A percentile compares a stretch with the other conserved stretches of the same genome.
phyloP scores from a whole-genome alignment of 1,140 invertebrate species.

The Radopholus similis region DNA sequence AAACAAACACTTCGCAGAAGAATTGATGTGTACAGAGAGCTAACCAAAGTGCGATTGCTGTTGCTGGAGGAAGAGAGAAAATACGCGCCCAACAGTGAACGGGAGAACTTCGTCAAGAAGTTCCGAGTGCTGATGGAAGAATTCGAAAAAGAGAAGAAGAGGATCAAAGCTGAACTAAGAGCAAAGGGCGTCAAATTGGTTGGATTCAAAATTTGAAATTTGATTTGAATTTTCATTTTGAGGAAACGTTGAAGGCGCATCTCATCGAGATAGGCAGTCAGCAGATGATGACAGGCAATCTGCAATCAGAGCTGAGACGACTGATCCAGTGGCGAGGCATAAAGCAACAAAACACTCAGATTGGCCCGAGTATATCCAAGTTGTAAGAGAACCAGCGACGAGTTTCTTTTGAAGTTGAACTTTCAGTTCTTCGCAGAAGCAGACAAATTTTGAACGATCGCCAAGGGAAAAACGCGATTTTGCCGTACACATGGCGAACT shows the following conservation, averaged over 20 bases:
- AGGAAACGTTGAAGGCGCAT: neutral
- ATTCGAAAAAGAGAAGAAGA: neutral
- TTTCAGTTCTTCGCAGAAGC: too few species aligned
- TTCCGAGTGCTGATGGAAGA: neutral
- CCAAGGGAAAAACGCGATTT: too few species aligned
- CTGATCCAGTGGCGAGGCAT: too few species aligned
- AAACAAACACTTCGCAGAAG: too few species aligned
- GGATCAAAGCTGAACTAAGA: neutral
- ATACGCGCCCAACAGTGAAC: neutral
- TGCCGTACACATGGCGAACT: too few species aligned
- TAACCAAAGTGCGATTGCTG: neutral
- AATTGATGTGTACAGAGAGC: too few species aligned
- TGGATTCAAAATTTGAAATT: neutral
- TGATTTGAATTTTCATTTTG: neutral
- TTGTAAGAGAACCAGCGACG: too few species aligned
- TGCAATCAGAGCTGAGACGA: neutral
- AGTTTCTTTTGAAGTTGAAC: too few species aligned
- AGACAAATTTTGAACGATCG: too few species aligned
- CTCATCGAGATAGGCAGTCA: neutral
- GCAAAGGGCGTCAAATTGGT: neutral
- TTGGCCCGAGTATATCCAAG: too few species aligned
- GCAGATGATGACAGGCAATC: neutral
- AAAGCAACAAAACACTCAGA: too few species aligned
- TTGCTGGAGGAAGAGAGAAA: neutral
- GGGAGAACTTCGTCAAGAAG: neutral